Evolutionary conservation across 2,888 invertebrate genomes (phyloP), one percentile per base, ranked within the genome.

Genomic region (Platynereis dumerilii): DNA sequence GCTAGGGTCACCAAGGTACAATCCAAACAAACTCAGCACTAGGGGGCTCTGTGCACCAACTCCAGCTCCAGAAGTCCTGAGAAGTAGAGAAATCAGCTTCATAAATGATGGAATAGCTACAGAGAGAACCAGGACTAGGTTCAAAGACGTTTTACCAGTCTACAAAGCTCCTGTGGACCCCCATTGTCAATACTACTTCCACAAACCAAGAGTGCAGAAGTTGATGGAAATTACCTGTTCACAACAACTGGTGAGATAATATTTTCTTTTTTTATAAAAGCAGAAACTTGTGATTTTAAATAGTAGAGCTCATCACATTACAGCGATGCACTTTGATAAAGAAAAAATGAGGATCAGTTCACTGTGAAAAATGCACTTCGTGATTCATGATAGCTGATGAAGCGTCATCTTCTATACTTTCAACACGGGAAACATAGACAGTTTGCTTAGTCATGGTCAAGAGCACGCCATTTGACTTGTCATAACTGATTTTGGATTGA

Each of bases 91-190:
- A 68, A 65, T 70, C 42, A 67, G 69, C 27, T 83, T 82, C 69
- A 72, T 78, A 22, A 77, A 81, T 62, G 83, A 83, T 72, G 78
- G 80, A 64, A 74, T 79, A 27, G 74, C 75, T 2, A 77, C 80
- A 48, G 76, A 78, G 57, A 68, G 69, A 28, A 69, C 72, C 20
- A 71, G 79, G 10, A 78, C 76, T n/a, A 75, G 77, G 60, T 81
- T 78, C 69, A 76, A 75, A 61, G 78, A 78, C 66, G 77, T 81
- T 26, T 79, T 82, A 17, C 81, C 81, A 1, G 75, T 76, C 10
- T 82, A 82, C 66, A 75, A 77, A 66, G 80, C 78, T 12, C 69
- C 72, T 0, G 44, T 63, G 5, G 82, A 82, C 66, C 60, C 64
- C 12, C 74, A 76, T 60, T 76, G 77, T 55, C 68, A 69, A 60